Conservation (phyloP, 2,797 vertebrate species). For the Etheostoma perlongum region DNA sequence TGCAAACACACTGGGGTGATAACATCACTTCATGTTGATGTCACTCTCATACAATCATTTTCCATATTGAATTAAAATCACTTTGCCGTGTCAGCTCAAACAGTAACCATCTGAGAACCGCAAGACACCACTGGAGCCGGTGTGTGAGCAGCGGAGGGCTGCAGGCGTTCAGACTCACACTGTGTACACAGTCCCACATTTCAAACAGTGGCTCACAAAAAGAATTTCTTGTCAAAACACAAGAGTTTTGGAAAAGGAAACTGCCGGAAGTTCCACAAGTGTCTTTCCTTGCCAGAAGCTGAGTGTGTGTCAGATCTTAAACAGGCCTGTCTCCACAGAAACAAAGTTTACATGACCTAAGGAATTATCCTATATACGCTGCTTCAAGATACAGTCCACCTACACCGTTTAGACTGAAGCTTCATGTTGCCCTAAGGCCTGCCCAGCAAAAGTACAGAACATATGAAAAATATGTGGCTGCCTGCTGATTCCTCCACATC, state of each 20-base stretch:
- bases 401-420: neutral
- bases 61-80: constrained; percentile 12
- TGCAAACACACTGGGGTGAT: neutral
- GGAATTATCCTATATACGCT: constrained; percentile 22
- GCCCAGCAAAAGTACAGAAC: neutral
- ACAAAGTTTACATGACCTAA: constrained; percentile 35
- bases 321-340: constrained; percentile 48
- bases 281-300: constrained; percentile 71
- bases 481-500: neutral
- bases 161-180: constrained; percentile 45
- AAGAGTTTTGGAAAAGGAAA: constrained; percentile 70
- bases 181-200: constrained; percentile 65
- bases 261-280: constrained; percentile 80
- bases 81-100: constrained; percentile 3
- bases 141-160: constrained; percentile 51
- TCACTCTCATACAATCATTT: neutral
- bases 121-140: constrained; percentile 6
- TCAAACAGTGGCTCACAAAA: constrained; percentile 78
- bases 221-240: constrained; percentile 85
- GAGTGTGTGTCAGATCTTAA: constrained; percentile 65
- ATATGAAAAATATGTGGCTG: neutral
- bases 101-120: constrained; percentile 6
- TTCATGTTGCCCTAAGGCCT: neutral
- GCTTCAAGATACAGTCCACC: neutral
- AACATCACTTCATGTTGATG: neutral